Conservation (phyloP, 2,888 invertebrate species). For the Troides oblongomaculatus region DNA sequence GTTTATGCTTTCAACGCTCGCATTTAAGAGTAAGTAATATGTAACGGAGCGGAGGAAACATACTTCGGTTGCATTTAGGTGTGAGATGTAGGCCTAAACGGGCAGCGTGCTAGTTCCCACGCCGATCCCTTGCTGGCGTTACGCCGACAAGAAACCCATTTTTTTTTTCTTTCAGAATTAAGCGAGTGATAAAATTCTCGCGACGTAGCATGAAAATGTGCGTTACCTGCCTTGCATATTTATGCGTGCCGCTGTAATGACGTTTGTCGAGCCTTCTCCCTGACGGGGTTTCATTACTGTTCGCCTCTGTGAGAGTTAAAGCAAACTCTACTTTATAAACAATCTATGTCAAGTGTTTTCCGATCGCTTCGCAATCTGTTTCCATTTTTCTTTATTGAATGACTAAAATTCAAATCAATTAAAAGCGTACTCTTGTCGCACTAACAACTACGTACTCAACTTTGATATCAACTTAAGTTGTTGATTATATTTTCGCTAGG, state of each 20-base stretch:
- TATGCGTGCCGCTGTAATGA: conserved; percentile 77
- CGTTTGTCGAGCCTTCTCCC: conserved; percentile 69
- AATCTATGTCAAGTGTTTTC: conserved; percentile 69
- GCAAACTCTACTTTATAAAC: conserved; percentile 65
- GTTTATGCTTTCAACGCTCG: conserved; percentile 56
- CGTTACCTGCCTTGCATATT: conserved; percentile 80
- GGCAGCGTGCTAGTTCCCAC: conserved; percentile 71
- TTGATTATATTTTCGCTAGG: not conserved
- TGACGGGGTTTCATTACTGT: conserved; percentile 68
- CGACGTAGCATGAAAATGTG: conserved; percentile 80
- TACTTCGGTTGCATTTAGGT: conserved; percentile 74
- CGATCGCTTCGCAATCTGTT: conserved; percentile 61
- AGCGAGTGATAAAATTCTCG: conserved; percentile 79
- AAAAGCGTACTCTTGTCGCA: conserved; percentile 49
- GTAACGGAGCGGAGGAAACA: conserved; percentile 69
- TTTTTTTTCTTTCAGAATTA: conserved; percentile 74
- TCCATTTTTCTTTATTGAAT: conserved; percentile 56
- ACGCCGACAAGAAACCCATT: conserved; percentile 71
- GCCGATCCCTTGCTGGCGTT: conserved; percentile 69
- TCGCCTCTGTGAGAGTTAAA: conserved; percentile 57
- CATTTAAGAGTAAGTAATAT: conserved; percentile 74
- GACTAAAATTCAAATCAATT: conserved; percentile 57
- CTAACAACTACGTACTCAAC: conserved; percentile 49
- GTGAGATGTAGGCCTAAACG: conserved; percentile 52
- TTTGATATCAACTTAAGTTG: conserved; percentile 2